phyloP scores from a whole-genome alignment of 2,113 vertebrate genomes.

The Hyla sarda region DNA sequence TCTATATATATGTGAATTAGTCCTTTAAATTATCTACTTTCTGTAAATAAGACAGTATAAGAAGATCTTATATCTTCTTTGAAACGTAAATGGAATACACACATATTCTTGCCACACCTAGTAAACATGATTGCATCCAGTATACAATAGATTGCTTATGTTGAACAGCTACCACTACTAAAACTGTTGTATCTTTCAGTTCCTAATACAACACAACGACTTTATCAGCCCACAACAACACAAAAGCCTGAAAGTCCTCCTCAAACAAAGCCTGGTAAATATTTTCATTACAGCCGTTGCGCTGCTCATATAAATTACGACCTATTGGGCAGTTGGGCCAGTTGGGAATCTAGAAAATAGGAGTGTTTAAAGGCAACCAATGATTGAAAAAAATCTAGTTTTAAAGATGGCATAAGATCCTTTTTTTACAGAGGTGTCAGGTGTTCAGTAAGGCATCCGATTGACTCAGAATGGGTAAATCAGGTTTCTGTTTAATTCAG shows the following conservation, averaged over 20 bases:
- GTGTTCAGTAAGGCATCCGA: not conserved
- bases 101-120: too few species aligned
- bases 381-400: not conserved
- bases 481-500: too few species aligned
- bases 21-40: not conserved
- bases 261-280: constrained; percentile 65
- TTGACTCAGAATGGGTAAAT: not conserved
- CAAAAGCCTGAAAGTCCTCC: constrained; percentile 68
- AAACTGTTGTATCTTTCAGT: constrained; percentile 65
- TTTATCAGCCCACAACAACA: constrained; percentile 63
- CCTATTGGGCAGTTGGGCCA: not conserved
- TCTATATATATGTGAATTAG: too few species aligned
- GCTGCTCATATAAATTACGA: not conserved
- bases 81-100: too few species aligned
- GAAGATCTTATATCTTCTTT: too few species aligned
- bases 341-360: not conserved
- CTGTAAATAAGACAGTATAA: not conserved
- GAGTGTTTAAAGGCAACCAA: not conserved
- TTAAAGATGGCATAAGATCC: not conserved
- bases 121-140: not conserved
- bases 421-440: not conserved
- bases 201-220: constrained; percentile 62
- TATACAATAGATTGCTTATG: not conserved
- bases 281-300: not conserved
- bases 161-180: not conserved